Conservation (phyloP, 2,888 invertebrate species). For the Venusia cambrica region DNA sequence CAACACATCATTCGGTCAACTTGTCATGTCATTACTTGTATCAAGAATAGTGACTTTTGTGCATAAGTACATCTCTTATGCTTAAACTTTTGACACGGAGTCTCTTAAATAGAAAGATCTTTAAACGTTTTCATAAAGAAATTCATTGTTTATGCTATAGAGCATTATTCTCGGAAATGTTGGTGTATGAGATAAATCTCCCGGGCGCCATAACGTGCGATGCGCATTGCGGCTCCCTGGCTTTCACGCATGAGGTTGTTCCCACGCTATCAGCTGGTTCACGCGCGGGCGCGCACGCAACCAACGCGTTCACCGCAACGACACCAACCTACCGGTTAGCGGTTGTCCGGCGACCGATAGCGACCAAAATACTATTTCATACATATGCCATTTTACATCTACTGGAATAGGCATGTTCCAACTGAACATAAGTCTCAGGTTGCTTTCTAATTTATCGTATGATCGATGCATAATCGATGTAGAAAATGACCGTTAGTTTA, state of each 20-base stretch:
- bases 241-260: slow-evolving; percentile 56
- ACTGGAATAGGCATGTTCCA: slow-evolving; percentile 12
- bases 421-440: no score
- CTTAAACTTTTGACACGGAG: no score
- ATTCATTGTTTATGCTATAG: slow-evolving; percentile 16
- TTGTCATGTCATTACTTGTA: slow-evolving; percentile 25
- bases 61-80: slow-evolving; percentile 20
- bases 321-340: slow-evolving; percentile 42
- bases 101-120: no score
- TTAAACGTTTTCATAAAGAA: slow-evolving; percentile 10
- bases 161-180: slow-evolving; percentile 14
- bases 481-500: no score
- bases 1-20: slow-evolving; percentile 32
- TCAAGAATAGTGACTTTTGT: slow-evolving; percentile 32
- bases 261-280: slow-evolving; percentile 74
- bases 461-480: no score
- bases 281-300: slow-evolving; percentile 59
- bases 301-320: slow-evolving; percentile 53
- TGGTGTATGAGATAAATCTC: slow-evolving; percentile 23
- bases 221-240: slow-evolving; percentile 28
- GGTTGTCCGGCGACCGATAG: slow-evolving; percentile 36
- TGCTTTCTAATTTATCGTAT: no score
- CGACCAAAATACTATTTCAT: slow-evolving; percentile 30
- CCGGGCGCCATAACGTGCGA: slow-evolving; percentile 30
- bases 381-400: slow-evolving; percentile 15